Evolutionary conservation across 1,140 invertebrate species (phyloP).

Genomic region (Leptopilina clavipes): DNA sequence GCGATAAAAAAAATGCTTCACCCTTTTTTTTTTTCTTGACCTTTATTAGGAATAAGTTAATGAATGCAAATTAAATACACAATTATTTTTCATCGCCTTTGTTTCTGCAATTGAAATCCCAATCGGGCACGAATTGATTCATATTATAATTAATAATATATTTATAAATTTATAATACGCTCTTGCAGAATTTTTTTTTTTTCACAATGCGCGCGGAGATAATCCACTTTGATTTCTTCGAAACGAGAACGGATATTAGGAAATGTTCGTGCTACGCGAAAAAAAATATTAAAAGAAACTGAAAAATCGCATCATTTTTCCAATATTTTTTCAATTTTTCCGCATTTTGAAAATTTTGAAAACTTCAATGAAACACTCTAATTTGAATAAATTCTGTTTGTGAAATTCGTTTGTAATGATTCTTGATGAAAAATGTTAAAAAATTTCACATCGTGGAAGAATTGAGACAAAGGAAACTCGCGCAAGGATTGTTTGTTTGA

Average conservation of each 20-base stretch:
- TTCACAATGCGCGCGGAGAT: constrained; percentile 60
- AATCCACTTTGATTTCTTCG: constrained; percentile 70
- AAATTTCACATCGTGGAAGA: constrained; percentile 5
- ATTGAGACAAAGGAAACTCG: neutral
- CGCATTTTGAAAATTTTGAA: too few relatives aligned
- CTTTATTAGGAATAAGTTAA: constrained; percentile 31
- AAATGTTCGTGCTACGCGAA: constrained; percentile 59
- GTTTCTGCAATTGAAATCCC: constrained; percentile 13
- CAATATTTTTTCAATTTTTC: too few relatives aligned
- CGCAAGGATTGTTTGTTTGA: constrained; percentile 14
- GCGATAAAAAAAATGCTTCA: neutral
- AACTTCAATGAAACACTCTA: neutral
- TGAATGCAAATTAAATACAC: constrained; percentile 21
- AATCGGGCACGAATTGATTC: constrained; percentile 32
- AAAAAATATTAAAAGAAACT: constrained; percentile 59
- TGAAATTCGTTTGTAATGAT: too few relatives aligned
- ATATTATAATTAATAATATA: too few relatives aligned
- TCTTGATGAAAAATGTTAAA: neutral
- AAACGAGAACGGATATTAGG: constrained; percentile 73
- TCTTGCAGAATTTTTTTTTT: constrained; percentile 51
- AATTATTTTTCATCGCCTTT: constrained; percentile 34
- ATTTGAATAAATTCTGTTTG: neutral
- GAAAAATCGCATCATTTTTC: constrained; percentile 67
- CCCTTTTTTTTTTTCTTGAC: neutral
- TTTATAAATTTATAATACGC: constrained; percentile 45